A percentile compares a stretch with the other conserved stretches of the same genome.
phyloP scores from a whole-genome alignment of 2,113 vertebrate genomes.

The Strix uralensis region DNA sequence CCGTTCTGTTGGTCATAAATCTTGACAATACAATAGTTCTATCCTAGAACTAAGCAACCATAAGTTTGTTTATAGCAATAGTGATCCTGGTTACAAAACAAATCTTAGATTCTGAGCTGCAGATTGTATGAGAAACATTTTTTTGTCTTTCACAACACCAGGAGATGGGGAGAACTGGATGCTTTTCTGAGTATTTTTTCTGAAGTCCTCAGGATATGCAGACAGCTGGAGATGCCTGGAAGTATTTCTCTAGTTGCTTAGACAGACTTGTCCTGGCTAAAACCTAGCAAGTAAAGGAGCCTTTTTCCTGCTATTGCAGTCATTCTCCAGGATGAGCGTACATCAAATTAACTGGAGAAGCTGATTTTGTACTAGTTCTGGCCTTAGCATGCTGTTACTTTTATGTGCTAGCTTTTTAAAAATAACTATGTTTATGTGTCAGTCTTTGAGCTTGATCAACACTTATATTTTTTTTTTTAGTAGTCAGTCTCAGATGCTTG shows the following conservation, averaged over 20 bases:
- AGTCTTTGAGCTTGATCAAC: neutral
- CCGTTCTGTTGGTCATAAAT: too few species aligned
- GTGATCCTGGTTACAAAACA: too few species aligned
- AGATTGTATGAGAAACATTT: too few species aligned
- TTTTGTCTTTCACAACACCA: neutral
- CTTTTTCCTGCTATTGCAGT: neutral
- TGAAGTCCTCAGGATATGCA: neutral
- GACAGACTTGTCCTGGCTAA: neutral
- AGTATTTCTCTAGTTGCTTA: neutral
- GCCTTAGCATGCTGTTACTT: neutral
- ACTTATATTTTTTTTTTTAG: neutral
- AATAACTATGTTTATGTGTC: neutral
- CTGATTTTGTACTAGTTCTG: neutral
- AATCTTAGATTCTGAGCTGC: too few species aligned
- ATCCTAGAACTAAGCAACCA: too few species aligned
- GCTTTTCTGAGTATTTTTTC: neutral
- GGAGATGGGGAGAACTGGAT: neutral
- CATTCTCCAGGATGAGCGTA: fast-evolving
- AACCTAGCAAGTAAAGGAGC: neutral
- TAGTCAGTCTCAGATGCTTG: neutral
- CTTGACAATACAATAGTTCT: too few species aligned
- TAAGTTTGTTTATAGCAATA: too few species aligned
- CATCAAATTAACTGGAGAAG: neutral
- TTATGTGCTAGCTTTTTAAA: neutral
- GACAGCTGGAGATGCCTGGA: neutral